Base-by-base conservation (phyloP, 1,140 invertebrate genomes). In the Paracyclopina nana region DNA sequence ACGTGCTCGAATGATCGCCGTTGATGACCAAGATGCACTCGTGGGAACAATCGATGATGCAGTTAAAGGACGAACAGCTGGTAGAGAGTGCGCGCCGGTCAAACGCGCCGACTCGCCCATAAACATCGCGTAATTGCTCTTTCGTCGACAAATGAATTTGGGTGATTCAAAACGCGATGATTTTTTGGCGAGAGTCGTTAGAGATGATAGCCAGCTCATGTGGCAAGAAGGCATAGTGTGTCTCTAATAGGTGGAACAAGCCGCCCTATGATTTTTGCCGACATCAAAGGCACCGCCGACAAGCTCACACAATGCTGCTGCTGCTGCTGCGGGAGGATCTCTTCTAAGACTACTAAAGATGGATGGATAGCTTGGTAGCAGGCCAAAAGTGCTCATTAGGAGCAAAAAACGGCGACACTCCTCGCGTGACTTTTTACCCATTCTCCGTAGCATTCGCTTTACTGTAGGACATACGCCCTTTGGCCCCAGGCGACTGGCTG, bases 271-370 rank as follows among this genome's bases (percentile, higher is more conserved):
- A 38, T 38, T 38, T 38, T n/a, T 20, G 14, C 9, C 4, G 20
- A 38, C 34, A 38, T 38, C 34, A 38, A 38, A 38, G 34, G 34
- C 14, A 38, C n/a, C n/a, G n/a, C n/a, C n/a, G n/a, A n/a, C n/a
- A n/a, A n/a, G n/a, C n/a, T n/a, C n/a, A n/a, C n/a, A n/a, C n/a
- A 38, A 38, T 38, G 34, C 34, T 20, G 34, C 34, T 9, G 2
- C 34, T 5, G 34, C 34, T 38, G n/a, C 4, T 38, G n/a, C 9
- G 20, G 14, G 34, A 5, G 34, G n/a, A 38, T 20, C n/a, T 38
- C 34, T 38, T 38, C 34, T 38, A 38, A 38, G 20, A n/a, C 20
- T 38, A 38, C 34, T 20, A 38, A 38, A 38, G 20, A 16, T 20
- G 14, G 14, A n/a, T 38, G n/a, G n/a, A 38, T 20, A 38, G 5